These are phyloP conservation scores for Stichopus horrens DNA, from an alignment of 53 echinoderm and acorn worm species.

Conservation along the genomic window DNA sequence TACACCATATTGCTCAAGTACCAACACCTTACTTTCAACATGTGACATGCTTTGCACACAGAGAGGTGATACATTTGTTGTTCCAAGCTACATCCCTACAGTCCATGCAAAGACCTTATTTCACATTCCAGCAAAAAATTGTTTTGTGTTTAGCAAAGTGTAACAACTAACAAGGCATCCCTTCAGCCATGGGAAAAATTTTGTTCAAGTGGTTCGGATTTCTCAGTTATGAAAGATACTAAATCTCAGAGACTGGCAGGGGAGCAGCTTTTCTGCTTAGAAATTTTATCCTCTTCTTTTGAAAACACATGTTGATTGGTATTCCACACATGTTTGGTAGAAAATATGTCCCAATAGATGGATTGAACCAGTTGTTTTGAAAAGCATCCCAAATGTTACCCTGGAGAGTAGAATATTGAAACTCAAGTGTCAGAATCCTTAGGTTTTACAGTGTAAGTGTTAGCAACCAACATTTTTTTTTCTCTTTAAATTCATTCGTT, in stretches of 20 bases:
- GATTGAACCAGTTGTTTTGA: background rate
- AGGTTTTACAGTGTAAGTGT: background rate
- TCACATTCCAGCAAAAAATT: no score
- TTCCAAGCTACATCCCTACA: no score
- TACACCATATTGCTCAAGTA: no score
- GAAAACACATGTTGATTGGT: slow-evolving; percentile 35
- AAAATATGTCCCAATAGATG: background rate
- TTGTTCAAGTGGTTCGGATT: background rate
- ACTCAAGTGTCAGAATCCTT: slow-evolving; percentile 18
- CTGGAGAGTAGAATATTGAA: slow-evolving; percentile 12
- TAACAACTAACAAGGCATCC: background rate
- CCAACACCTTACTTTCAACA: no score
- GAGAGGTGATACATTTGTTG: no score
- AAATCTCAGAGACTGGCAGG: background rate
- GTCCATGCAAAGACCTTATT: no score
- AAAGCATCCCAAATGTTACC: slow-evolving; percentile 12
- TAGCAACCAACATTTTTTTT: no score
- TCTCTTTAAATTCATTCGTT: no score
- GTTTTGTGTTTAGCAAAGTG: no score
- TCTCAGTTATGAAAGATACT: background rate
- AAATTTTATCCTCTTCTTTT: slow-evolving; percentile 27
- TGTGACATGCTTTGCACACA: no score
- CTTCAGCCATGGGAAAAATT: background rate
- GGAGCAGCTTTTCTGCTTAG: slow-evolving; percentile 10
- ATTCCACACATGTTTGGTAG: slow-evolving; percentile 20